These are phyloP conservation scores for Brienomyrus brachyistius DNA, from an alignment of 2,113 vertebrate species.

Conservation along the genomic window DNA sequence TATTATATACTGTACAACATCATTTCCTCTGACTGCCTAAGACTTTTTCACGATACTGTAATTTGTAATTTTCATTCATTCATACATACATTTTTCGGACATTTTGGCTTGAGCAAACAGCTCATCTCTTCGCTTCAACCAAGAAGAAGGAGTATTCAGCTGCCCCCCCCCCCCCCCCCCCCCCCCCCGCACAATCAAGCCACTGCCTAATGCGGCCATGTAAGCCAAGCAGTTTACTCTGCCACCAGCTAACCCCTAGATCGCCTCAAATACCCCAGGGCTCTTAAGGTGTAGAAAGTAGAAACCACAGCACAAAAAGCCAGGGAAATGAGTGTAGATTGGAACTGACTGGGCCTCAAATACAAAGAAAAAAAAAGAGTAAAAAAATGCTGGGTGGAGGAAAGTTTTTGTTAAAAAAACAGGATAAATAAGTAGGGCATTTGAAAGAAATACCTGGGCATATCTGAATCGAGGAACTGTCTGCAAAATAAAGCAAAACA, in stretches of 20 bases:
- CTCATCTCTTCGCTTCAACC: neutral
- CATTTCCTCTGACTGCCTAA: no score
- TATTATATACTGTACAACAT: neutral
- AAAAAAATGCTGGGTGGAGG: constrained; percentile 22
- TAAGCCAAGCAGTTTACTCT: constrained; percentile 51
- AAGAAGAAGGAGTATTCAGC: neutral
- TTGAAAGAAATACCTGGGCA: constrained; percentile 88
- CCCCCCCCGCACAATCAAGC: constrained; percentile 42
- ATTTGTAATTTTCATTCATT: neutral
- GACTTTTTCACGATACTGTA: neutral
- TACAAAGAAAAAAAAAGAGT: constrained; percentile 24
- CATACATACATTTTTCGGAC: neutral
- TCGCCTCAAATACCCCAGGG: neutral
- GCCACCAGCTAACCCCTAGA: neutral
- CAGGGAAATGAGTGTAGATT: constrained; percentile 17
- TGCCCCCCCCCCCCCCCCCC: constrained; percentile 41
- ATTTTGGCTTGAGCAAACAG: neutral
- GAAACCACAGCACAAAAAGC: neutral
- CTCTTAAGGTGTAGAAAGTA: constrained; percentile 33
- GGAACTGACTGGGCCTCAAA: neutral
- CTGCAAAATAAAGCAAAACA: constrained; percentile 91
- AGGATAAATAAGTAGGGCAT: constrained; percentile 40
- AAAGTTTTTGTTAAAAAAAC: neutral
- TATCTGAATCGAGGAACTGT: constrained; percentile 99
- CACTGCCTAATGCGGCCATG: constrained; percentile 44